A percentile compares a stretch with the other conserved stretches of the same genome.
Conservation (phyloP, 2,797 vertebrate genomes). For the Brachyalestes nurse region DNA sequence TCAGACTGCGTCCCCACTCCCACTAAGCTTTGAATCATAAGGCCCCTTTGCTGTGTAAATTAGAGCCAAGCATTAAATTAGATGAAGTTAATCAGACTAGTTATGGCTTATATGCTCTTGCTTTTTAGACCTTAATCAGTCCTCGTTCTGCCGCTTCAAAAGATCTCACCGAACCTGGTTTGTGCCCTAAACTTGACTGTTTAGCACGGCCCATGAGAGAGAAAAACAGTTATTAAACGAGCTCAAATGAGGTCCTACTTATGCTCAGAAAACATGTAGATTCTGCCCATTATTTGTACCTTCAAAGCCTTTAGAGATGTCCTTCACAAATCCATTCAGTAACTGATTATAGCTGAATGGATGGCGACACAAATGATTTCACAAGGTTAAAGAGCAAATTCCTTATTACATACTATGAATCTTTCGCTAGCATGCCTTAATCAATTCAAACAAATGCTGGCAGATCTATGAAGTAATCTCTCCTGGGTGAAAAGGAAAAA, state of each 20-base stretch:
- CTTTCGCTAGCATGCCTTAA: conserved; percentile 38
- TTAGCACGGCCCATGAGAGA: background rate
- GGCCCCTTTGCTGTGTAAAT: conserved; percentile 27
- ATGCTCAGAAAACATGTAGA: background rate
- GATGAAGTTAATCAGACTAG: conserved; percentile 28
- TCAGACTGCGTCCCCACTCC: conserved; percentile 71
- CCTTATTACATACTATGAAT: conserved; percentile 50
- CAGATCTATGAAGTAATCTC: conserved; percentile 59
- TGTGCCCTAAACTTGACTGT: conserved; percentile 11
- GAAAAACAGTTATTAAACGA: background rate
- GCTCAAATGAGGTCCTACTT: background rate
- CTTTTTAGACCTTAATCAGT: conserved; percentile 22
- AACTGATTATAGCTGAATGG: conserved; percentile 12
- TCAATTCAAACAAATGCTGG: conserved; percentile 49
- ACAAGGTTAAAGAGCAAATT: conserved; percentile 29
- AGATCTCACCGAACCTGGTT: conserved; percentile 15
- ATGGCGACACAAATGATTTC: conserved; percentile 26
- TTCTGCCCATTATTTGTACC: background rate
- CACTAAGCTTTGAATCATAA: conserved; percentile 50
- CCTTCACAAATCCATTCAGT: conserved; percentile 24
- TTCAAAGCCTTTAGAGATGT: conserved; percentile 27
- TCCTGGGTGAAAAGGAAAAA: conserved; percentile 46
- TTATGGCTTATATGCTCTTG: conserved; percentile 4
- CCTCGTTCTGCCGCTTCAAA: conserved; percentile 1
- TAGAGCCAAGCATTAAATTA: conserved; percentile 34